phyloP scores from a whole-genome alignment of 2,888 invertebrate species.

The Laothoe populi region DNA sequence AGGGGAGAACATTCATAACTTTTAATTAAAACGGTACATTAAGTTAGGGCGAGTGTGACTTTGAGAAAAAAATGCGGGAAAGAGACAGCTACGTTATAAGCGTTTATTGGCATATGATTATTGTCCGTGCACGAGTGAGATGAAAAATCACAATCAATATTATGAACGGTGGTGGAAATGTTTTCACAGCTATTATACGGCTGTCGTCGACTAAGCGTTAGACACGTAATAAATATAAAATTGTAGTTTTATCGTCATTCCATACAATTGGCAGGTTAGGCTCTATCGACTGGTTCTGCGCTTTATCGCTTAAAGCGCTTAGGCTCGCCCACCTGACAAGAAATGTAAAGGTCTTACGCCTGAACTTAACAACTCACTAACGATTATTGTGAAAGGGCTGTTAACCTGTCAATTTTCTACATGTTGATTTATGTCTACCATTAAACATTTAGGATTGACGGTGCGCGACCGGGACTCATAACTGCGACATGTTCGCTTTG shows the following conservation, averaged over 20 bases:
- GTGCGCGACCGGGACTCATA: no score
- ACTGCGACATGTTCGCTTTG: no score
- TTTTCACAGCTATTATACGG: slow-evolving; percentile 60
- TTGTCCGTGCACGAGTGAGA: slow-evolving; percentile 66
- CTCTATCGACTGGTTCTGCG: slow-evolving; percentile 8
- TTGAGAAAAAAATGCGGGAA: slow-evolving; percentile 49
- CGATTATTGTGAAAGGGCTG: slow-evolving; percentile 23
- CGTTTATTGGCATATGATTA: slow-evolving; percentile 71
- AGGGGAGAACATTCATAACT: slow-evolving; percentile 75
- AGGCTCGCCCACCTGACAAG: slow-evolving; percentile 14
- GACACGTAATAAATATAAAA: slow-evolving; percentile 17
- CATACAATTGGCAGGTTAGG: slow-evolving; percentile 10
- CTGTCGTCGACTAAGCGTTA: slow-evolving; percentile 40
- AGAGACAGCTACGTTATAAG: slow-evolving; percentile 51
- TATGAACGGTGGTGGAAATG: slow-evolving; percentile 56
- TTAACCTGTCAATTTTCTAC: slow-evolving; percentile 8
- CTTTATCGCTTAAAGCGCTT: slow-evolving; percentile 18
- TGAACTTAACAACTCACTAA: slow-evolving; percentile 20
- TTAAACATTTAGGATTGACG: not conserved
- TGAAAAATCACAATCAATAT: slow-evolving; percentile 59
- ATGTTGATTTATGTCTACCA: slow-evolving; percentile 7
- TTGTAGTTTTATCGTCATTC: slow-evolving; percentile 14
- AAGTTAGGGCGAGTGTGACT: slow-evolving; percentile 62
- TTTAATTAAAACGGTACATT: slow-evolving; percentile 80
- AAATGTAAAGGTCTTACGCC: slow-evolving; percentile 17